These are phyloP conservation scores for Leptogaster cylindrica DNA, from an alignment of 2,888 invertebrate genomes.

Conservation along the genomic window DNA sequence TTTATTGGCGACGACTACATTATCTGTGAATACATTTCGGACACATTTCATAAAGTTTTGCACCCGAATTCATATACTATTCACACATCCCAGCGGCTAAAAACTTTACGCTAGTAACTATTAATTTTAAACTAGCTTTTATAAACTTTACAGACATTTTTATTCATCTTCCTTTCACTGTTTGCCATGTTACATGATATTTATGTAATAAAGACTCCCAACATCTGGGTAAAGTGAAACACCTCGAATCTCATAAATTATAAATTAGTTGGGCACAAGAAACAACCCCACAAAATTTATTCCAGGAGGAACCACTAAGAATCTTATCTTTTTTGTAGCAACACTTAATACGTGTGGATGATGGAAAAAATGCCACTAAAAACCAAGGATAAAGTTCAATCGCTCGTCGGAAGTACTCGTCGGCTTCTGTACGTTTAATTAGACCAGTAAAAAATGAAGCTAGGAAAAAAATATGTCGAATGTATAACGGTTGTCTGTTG, in stretches of 20 bases:
- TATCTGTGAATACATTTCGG: too few species aligned
- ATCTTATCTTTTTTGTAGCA: not conserved
- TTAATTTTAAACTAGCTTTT: too few species aligned
- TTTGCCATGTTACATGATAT: too few species aligned
- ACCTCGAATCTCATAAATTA: not conserved
- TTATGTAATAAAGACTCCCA: too few species aligned
- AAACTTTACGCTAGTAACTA: too few species aligned
- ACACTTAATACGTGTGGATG: not conserved
- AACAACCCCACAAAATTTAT: not conserved
- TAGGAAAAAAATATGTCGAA: not conserved
- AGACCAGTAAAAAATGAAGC: not conserved
- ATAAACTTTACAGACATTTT: too few species aligned
- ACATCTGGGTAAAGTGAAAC: not conserved
- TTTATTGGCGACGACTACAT: too few species aligned
- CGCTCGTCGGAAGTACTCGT: not conserved
- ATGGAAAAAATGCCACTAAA: not conserved
- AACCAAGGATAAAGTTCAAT: not conserved
- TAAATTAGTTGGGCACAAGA: not conserved
- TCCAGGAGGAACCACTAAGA: not conserved
- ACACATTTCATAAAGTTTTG: too few species aligned
- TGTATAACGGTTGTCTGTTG: not conserved
- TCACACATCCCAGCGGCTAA: too few species aligned
- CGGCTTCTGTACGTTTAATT: not conserved
- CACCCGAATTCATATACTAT: too few species aligned
- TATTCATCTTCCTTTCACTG: too few species aligned